These are phyloP conservation scores for Leptothorax acervorum DNA, from an alignment of 2,888 invertebrate species.

Conservation along the genomic window DNA sequence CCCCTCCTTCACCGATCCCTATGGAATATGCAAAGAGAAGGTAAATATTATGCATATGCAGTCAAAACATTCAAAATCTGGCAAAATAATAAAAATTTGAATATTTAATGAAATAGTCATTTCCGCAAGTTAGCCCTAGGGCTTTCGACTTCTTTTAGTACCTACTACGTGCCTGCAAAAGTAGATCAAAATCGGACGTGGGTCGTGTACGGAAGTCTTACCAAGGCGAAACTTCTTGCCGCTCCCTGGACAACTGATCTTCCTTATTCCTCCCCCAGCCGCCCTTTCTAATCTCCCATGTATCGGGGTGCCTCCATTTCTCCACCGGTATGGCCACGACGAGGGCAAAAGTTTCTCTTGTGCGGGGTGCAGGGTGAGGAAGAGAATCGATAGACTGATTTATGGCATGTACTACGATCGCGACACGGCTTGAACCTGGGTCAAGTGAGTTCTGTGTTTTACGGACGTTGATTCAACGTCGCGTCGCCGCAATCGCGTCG, in stretches of 20 bases:
- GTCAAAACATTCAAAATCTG: no score
- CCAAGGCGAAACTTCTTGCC: conserved; percentile 45
- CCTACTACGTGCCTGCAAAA: no score
- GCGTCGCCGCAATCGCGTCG: conserved; percentile 46
- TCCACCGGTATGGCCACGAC: conserved; percentile 53
- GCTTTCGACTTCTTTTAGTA: no score
- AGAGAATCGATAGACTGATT: conserved; percentile 76
- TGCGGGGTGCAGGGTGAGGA: conserved; percentile 40
- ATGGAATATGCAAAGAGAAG: no score
- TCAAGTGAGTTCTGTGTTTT: conserved; percentile 74
- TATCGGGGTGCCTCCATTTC: conserved; percentile 48
- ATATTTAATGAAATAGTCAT: no score
- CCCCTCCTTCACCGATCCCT: no score
- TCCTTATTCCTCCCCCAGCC: conserved; percentile 21
- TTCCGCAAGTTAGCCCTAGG: no score
- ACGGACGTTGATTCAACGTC: conserved; percentile 62
- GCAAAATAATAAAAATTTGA: no score
- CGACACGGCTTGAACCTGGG: conserved; percentile 73
- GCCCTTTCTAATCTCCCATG: conserved; percentile 53
- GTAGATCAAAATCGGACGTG: no score
- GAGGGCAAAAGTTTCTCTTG: conserved; percentile 49
- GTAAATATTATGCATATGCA: no score
- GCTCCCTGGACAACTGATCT: conserved; percentile 21
- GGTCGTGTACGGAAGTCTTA: no score
- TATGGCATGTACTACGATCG: conserved; percentile 69